A percentile compares a stretch with the other conserved stretches of the same genome.
Evolutionary conservation across 2,113 vertebrate genomes (phyloP).

Genomic region (Poecile atricapillus): DNA sequence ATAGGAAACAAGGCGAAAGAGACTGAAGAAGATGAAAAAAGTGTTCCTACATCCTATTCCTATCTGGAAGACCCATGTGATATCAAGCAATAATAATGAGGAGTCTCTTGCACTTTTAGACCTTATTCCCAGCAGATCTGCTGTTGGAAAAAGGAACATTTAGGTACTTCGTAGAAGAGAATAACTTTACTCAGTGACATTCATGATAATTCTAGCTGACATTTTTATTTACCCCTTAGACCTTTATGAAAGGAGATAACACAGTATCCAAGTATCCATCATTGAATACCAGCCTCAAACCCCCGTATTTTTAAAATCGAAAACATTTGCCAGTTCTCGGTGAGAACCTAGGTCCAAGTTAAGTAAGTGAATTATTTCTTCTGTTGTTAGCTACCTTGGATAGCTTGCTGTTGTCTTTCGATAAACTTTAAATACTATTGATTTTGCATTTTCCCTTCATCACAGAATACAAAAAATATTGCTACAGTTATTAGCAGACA

Average conservation of each 20-base stretch:
- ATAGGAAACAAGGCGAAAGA: neutral
- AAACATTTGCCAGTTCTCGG: neutral
- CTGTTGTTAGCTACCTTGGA: neutral
- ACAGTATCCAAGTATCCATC: neutral
- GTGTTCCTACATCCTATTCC: neutral
- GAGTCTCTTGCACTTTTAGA: neutral
- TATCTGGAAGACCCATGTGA: neutral
- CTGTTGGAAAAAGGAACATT: neutral
- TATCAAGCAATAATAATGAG: neutral
- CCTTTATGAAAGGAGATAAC: neutral
- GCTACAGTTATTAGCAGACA: neutral
- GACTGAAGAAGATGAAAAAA: neutral
- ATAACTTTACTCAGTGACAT: neutral
- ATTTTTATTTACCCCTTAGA: neutral
- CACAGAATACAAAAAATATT: neutral
- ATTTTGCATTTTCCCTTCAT: neutral
- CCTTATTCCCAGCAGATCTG: neutral
- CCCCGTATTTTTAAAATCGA: neutral
- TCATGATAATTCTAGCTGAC: neutral
- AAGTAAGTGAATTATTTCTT: neutral
- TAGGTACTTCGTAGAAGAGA: neutral
- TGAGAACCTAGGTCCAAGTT: neutral
- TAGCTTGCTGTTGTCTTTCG: neutral
- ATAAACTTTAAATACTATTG: neutral
- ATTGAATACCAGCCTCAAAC: neutral